Evolutionary conservation across 92 coral and sea anemone species (phyloP), one percentile per base, ranked within the genome.

Genomic region (Anthopleura xanthogrammica): DNA sequence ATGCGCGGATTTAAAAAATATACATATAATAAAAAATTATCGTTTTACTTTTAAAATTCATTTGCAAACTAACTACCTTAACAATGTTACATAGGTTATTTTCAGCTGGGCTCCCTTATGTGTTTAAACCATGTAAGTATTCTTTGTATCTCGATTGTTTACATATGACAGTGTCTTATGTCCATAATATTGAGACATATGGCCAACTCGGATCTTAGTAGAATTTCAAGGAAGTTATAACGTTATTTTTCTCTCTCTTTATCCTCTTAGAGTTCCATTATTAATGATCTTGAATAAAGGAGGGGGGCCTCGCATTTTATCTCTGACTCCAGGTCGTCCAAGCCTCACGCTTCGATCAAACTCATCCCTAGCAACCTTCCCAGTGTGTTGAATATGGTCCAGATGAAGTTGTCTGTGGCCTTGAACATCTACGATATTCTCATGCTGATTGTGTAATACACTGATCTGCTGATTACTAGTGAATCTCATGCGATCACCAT

Each of bases 271-370:
- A 78, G 94, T 93, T 3, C 92, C 97, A 71, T 93, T 93, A 87
- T 91, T 95, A 2, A 95, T 92, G 81, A 95, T 90, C 82, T 95
- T 95, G 83, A 84, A 95, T 82, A 95, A 89, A 20, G 95, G 98
- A 36, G 91, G 90, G 42, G 92, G 87, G 52, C 95, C 97, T 52
- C 92, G 87, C 64, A 88, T 84, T 73, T 91, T 92, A 76, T 95
- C 98, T 19, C 88, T 86, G 43, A 91, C 95, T 17, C 92, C 92
- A 0, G 98, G 98, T 77, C 98, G 82, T 1, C 89, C 86, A 10
- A 91, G 88, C 68, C 88, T 82, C 22, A 92, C 94, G 22, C 95
- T 93, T 10, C 98, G 88, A 23, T 91, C 98, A 78, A 90, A 95
- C 76, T 95, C 98, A 60, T 89, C 93, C 90, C 94, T 92, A 80